Evolutionary conservation across 2,797 vertebrate genomes (phyloP).

Genomic region (Parambassis ranga): DNA sequence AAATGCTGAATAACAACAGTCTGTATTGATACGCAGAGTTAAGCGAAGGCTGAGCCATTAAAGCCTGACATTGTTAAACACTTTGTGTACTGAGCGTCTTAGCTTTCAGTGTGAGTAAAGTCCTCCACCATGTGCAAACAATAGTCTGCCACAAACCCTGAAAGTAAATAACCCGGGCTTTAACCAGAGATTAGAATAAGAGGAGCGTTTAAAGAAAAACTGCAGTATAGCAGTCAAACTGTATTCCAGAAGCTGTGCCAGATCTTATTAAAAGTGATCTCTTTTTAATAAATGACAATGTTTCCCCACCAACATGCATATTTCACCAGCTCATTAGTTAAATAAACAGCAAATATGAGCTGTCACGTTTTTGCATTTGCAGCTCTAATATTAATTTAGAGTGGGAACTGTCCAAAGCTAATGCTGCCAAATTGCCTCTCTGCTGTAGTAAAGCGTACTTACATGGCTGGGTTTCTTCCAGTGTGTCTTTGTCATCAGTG

Average conservation of each 20-base stretch:
- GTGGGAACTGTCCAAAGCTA: neutral
- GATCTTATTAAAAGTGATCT: neutral
- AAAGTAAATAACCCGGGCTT: constrained; percentile 72
- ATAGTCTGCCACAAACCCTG: constrained; percentile 66
- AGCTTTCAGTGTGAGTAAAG: constrained; percentile 69
- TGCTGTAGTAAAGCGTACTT: constrained; percentile 61
- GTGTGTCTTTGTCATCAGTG: constrained; percentile 56
- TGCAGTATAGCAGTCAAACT: neutral
- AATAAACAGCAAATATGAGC: neutral
- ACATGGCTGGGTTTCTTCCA: constrained; percentile 71
- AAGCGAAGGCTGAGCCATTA: constrained; percentile 11
- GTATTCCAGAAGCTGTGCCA: neutral
- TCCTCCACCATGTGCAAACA: constrained; percentile 82
- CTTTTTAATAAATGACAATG: neutral
- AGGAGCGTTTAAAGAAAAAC: neutral
- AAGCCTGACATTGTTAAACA: constrained; percentile 51
- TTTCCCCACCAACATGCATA: neutral
- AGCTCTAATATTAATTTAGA: neutral
- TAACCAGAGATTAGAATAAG: constrained; percentile 36
- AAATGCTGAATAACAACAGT: neutral
- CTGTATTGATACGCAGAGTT: neutral
- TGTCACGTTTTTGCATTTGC: neutral
- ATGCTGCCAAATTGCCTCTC: neutral
- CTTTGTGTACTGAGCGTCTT: constrained; percentile 66
- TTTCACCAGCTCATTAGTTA: neutral